A percentile compares a stretch with the other conserved stretches of the same genome.
phyloP scores from a whole-genome alignment of 2,888 invertebrate species.

The Colletes collaris region DNA sequence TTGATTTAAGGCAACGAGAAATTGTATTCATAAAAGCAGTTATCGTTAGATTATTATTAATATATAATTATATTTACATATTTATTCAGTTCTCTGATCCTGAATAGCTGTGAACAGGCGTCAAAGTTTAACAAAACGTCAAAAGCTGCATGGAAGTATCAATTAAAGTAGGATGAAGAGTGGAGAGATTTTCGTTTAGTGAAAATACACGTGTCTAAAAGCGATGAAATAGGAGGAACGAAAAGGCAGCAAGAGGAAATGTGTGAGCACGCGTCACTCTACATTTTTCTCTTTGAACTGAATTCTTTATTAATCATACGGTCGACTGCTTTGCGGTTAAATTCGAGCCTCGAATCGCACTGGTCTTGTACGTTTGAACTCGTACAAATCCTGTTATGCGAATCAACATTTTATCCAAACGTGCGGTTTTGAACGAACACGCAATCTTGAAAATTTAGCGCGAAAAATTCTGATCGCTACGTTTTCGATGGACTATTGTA shows the following conservation, averaged over 20 bases:
- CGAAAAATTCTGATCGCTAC: neutral
- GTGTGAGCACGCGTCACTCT: slow-evolving; percentile 51
- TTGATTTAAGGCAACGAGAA: no score
- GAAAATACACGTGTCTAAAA: slow-evolving; percentile 34
- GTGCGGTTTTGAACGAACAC: slow-evolving; percentile 16
- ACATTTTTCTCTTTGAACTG: slow-evolving; percentile 59
- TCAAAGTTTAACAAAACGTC: neutral
- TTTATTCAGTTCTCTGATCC: no score
- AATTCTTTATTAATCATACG: slow-evolving; percentile 76
- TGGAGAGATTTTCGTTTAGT: neutral
- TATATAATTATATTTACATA: no score
- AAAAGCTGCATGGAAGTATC: slow-evolving; percentile 19
- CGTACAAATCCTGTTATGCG: slow-evolving; percentile 41
- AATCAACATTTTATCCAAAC: slow-evolving; percentile 29
- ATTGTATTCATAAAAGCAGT: no score
- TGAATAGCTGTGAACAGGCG: no score
- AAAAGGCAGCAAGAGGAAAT: slow-evolving; percentile 41
- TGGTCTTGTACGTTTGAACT: slow-evolving; percentile 13
- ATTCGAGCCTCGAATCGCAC: slow-evolving; percentile 68
- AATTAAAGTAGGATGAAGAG: slow-evolving; percentile 36
- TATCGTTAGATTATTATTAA: no score
- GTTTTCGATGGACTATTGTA: neutral
- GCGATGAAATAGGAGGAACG: slow-evolving; percentile 30
- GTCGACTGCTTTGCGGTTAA: slow-evolving; percentile 69
- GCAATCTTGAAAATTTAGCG: neutral